Evolutionary conservation across 1,140 invertebrate species (phyloP), one percentile per base, ranked within the genome.

Genomic region (Drosophila pseudoananassae): DNA sequence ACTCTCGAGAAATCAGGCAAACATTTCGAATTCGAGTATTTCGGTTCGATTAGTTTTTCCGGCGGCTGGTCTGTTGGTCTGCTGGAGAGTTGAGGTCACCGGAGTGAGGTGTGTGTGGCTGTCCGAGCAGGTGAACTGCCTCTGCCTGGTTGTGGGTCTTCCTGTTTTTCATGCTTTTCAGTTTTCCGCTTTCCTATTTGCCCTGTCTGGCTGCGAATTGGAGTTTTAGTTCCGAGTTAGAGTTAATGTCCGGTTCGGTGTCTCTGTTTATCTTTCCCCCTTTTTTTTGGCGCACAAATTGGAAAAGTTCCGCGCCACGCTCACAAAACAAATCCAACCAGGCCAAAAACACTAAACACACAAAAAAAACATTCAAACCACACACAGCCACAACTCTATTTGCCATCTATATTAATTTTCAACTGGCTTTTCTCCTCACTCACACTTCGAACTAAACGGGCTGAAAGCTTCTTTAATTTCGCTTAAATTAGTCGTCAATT

Each of bases 1-100:
- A 85, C 82, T 87, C 82, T 85, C 74, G 82, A 85, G 82, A 82
- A 85, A 85, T 85, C 82, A 87, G 61, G 78, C 75, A 82, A 76
- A 78, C 74, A 73, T 78, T 84, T 69, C 58, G 80, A 75, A 60
- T 58, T 69, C 58, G 80, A 75, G 71, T 58, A 87, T 87, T 87
- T 88, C 54, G 65, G 58, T 82, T 88, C 82, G 78, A 87, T 88
- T 87, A 88, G 78, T 87, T 84, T 87, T 69, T 55, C 56, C 49
- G 63, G 78, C 73, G 58, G 46, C 52, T 54, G 56, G 25, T 25
- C 31, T 20, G 20, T 20, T 20, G 20, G 20, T 3, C 20, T 20
- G 20, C 20, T 20, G 27, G 43, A 29, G 56, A 52, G 54, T 12
- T 40, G 47, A 36, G 79, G 76, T 78, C 64, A 69, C 43, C 20